Base-by-base conservation (phyloP, 2,888 invertebrate species). In the Drosophila cracens region DNA sequence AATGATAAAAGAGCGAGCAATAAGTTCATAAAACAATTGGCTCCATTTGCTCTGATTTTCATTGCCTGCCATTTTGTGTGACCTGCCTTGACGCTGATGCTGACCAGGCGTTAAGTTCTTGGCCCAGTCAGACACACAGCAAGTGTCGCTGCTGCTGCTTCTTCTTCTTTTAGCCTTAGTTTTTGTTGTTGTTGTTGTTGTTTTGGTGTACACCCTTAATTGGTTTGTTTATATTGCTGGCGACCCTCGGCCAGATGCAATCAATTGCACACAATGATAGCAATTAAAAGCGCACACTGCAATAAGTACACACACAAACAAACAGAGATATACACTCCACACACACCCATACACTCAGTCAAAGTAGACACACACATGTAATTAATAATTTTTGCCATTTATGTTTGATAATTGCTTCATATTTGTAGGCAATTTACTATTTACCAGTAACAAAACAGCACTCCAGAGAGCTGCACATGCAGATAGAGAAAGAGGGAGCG, bases 21-120 rank as follows among this genome's bases (percentile, higher is more conserved):
- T 87, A 87, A 87, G 87, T 88, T 87, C 88, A 88, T 88, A 87
- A 86, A 87, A 87, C 87, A 87, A 87, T 87, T 87, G 88, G 88
- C 87, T 87, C 82, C 84, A 83, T 87, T 87, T 83, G 82, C 88
- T 79, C 72, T 84, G 87, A 87, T 87, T 87, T 88, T 86, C 87
- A 86, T 86, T 86, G 85, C 85, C 83, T 83, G 87, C 80, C 83
- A 85, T 83, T 83, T 84, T 78, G 70, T 79, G 77, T 83, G 86
- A 87, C 82, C 86, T 86, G 78, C 72, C 38, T 43, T 60, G 84
- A 69, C 46, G 58, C 48, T 36, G 48, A 11, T 21, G 49, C 33
- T 27, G 83, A 81, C 81, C 81, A 52, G 69, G 21, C 59, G 46
- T 65, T 68, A 43, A 10, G 21, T n/a, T 25, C 46, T 34, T 40